A percentile compares a stretch with the other conserved stretches of the same genome.
These are phyloP conservation scores for Agonopterix heracliana DNA, from an alignment of 2,888 invertebrate species.

Conservation along the genomic window DNA sequence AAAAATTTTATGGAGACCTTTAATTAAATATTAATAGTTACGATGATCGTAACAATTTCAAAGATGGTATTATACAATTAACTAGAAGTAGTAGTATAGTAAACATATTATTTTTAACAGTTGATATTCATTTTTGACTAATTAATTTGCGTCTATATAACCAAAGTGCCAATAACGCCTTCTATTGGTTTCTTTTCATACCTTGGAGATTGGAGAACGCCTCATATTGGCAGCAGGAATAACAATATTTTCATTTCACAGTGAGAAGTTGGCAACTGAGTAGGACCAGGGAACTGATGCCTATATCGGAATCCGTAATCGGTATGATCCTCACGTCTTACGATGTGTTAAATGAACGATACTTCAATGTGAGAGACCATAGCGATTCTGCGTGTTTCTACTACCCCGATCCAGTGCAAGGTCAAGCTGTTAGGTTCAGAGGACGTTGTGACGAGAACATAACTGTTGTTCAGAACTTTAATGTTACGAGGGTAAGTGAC, in stretches of 20 bases:
- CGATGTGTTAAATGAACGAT: slow-evolving; percentile 37
- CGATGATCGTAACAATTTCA: too few relatives aligned
- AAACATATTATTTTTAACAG: too few relatives aligned
- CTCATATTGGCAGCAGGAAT: not conserved
- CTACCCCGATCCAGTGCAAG: slow-evolving; percentile 31
- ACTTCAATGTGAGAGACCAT: slow-evolving; percentile 34
- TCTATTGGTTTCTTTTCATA: too few relatives aligned
- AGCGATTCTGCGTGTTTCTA: slow-evolving; percentile 45
- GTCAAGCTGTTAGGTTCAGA: slow-evolving; percentile 34
- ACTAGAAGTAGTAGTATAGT: too few relatives aligned
- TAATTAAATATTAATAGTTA: too few relatives aligned
- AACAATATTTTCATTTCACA: slow-evolving; percentile 11
- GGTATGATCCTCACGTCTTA: slow-evolving; percentile 27
- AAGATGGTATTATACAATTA: too few relatives aligned
- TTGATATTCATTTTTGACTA: too few relatives aligned
- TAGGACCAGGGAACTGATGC: slow-evolving; percentile 28
- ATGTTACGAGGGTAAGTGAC: slow-evolving; percentile 25
- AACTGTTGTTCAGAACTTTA: slow-evolving; percentile 31
- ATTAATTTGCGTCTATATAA: too few relatives aligned
- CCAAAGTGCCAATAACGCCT: too few relatives aligned
- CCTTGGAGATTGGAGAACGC: too few relatives aligned
- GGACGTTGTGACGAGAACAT: slow-evolving; percentile 53
- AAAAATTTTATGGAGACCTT: too few relatives aligned
- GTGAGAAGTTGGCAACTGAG: slow-evolving; percentile 56
- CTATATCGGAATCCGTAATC: slow-evolving; percentile 24